phyloP scores from a whole-genome alignment of 2,113 vertebrate genomes.

The Lanius collurio region DNA sequence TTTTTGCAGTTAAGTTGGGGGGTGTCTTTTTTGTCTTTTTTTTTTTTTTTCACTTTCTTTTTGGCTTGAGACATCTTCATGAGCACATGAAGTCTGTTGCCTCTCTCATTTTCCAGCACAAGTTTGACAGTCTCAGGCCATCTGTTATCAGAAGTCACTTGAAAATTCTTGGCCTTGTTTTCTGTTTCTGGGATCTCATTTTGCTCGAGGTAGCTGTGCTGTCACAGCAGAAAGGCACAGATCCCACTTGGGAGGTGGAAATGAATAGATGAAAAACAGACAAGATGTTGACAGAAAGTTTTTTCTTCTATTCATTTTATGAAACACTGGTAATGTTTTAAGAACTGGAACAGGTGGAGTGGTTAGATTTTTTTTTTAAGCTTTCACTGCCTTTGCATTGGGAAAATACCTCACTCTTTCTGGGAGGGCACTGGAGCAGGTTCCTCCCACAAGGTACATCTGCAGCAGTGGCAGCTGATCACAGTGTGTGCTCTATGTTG shows the following conservation, averaged over 20 bases:
- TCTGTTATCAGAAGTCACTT: slow-evolving; percentile 9
- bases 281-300: not conserved
- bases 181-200: not conserved
- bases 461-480: not conserved
- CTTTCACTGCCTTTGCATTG: not conserved
- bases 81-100: not conserved
- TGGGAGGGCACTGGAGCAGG: not conserved
- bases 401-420: not conserved
- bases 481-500: not conserved
- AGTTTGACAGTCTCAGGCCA: not conserved
- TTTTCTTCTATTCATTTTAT: not conserved
- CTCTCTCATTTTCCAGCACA: not conserved
- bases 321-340: not conserved
- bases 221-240: not conserved
- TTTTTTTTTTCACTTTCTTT: not conserved
- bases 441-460: not conserved
- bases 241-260: slow-evolving; percentile 11
- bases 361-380: not conserved
- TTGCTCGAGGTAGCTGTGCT: not conserved
- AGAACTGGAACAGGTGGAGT: not conserved
- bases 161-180: slow-evolving; percentile 19
- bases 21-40: not conserved
- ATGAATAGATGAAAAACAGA: not conserved
- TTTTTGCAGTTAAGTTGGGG: not conserved
- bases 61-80: not conserved